Percentiles rank a stretch among this genome's conserved stretches.
These are phyloP conservation scores for Bovichtus diacanthus DNA, from an alignment of 2,797 vertebrate genomes.

Conservation along the genomic window DNA sequence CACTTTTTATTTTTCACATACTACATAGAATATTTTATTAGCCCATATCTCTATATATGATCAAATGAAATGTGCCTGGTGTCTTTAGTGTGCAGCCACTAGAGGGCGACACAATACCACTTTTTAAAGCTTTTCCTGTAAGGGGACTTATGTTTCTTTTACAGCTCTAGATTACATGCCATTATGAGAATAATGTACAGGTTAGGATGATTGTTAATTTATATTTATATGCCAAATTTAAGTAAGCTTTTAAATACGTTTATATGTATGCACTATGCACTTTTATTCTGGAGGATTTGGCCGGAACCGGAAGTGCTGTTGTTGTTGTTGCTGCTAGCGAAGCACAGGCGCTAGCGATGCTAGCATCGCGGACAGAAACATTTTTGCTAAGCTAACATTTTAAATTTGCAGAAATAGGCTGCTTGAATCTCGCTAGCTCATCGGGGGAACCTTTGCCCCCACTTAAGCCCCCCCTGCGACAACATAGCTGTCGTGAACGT, in stretches of 20 bases:
- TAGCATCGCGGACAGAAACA: constrained; percentile 15
- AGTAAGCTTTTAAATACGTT: not conserved
- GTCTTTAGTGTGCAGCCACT: constrained; percentile 22
- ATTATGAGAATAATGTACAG: not conserved
- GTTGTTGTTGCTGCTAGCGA: not conserved
- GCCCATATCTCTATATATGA: not conserved
- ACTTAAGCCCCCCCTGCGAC: constrained; percentile 14
- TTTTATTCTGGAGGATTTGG: constrained; percentile 35
- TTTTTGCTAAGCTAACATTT: constrained; percentile 48
- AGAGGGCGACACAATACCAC: constrained; percentile 18
- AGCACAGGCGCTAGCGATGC: constrained; percentile 7
- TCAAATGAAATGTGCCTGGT: too few relatives aligned
- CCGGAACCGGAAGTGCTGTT: constrained; percentile 50
- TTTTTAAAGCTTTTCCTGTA: too few relatives aligned
- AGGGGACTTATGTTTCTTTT: not conserved
- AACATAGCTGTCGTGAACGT: constrained; percentile 51
- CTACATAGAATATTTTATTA: not conserved
- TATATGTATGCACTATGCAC: not conserved
- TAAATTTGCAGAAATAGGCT: constrained; percentile 5
- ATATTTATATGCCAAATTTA: not conserved
- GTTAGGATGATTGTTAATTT: not conserved
- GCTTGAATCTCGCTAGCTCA: not conserved
- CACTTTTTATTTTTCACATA: not conserved
- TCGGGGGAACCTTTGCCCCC: not conserved
- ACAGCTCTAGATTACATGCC: not conserved